Conservation (phyloP, 2,888 invertebrate genomes). For the Steinernema hermaphroditum region DNA sequence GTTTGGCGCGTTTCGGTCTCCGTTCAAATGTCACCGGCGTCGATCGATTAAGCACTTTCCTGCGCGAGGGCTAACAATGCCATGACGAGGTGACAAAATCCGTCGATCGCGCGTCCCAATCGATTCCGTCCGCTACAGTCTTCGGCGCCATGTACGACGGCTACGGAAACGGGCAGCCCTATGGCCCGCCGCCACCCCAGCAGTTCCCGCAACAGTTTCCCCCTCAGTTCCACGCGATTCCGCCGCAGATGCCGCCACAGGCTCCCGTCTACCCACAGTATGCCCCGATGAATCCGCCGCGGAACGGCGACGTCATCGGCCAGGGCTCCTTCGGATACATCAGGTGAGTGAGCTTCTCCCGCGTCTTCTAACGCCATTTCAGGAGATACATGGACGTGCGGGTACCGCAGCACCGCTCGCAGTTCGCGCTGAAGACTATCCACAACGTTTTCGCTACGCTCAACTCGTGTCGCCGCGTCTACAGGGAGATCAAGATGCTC, state of each 20-base stretch:
- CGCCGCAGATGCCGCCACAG: background rate
- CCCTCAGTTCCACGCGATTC: background rate
- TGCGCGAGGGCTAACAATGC: conserved; percentile 11
- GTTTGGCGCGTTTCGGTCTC: conserved; percentile 16
- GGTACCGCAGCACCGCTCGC: background rate
- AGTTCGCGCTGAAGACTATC: conserved; percentile 14
- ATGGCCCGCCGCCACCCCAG: too few relatives aligned
- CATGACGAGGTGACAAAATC: conserved; percentile 20
- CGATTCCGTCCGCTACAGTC: background rate
- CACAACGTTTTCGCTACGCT: conserved; percentile 9
- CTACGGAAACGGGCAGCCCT: background rate
- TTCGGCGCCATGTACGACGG: background rate
- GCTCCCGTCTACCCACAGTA: background rate
- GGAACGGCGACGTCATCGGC: background rate
- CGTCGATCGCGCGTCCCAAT: background rate
- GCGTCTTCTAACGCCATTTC: background rate
- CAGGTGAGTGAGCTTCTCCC: background rate
- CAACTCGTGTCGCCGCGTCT: conserved; percentile 3
- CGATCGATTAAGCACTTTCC: conserved; percentile 26
- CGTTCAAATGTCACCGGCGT: conserved; percentile 8
- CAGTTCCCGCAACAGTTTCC: background rate
- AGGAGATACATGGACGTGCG: background rate
- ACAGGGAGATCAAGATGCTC: conserved; percentile 6
- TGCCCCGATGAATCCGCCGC: background rate
- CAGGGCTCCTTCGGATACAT: background rate